Evolutionary conservation across 2,797 vertebrate species (phyloP).

Genomic region (Falco columbarius): DNA sequence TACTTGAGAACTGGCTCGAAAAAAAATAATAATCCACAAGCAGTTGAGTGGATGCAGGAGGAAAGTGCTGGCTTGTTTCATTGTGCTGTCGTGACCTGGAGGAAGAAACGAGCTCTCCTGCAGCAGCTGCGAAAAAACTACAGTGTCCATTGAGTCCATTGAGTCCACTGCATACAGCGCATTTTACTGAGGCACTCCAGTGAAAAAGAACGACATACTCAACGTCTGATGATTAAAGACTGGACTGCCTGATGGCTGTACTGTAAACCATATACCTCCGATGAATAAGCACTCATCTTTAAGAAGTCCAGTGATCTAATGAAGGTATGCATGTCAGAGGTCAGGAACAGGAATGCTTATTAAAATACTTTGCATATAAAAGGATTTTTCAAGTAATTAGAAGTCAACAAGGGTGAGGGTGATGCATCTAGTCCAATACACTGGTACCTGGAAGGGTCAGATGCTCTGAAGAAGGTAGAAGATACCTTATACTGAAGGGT

Average conservation of each 20-base stretch:
- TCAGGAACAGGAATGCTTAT: background rate
- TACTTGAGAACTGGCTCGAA: conserved; percentile 2
- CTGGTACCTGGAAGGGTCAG: background rate
- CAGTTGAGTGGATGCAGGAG: background rate
- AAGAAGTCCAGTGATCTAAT: background rate
- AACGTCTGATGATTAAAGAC: background rate
- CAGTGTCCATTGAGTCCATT: background rate
- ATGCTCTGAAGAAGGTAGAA: background rate
- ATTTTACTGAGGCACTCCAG: background rate
- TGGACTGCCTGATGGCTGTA: background rate
- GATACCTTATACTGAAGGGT: background rate
- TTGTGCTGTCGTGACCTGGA: background rate
- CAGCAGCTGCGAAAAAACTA: background rate
- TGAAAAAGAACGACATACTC: background rate
- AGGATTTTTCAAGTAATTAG: background rate
- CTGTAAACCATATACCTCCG: background rate
- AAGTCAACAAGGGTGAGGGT: background rate
- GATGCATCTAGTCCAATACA: background rate
- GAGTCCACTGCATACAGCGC: background rate
- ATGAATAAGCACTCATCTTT: background rate
- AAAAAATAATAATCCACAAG: background rate
- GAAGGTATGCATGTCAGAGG: background rate
- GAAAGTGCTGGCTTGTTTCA: background rate
- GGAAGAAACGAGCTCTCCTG: background rate
- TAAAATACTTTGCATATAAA: background rate